phyloP scores from a whole-genome alignment of 2,113 vertebrate genomes.

The Phainopepla nitens region DNA sequence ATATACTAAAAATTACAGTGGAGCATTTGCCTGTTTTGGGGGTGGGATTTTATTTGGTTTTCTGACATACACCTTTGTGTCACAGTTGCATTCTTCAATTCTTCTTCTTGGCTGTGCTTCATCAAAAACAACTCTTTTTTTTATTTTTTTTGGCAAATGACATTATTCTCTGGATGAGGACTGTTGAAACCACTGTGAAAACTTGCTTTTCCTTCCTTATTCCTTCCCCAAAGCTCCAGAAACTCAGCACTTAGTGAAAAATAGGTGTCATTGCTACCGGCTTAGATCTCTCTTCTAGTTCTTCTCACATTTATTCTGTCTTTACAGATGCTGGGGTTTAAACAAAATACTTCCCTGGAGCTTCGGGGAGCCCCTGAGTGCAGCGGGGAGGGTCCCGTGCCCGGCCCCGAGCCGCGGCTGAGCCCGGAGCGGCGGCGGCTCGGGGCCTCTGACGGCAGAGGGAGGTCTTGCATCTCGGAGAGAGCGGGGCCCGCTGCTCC shows the following conservation, averaged over 20 bases:
- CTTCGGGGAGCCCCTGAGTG: not conserved
- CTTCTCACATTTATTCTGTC: not conserved
- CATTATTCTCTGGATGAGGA: not conserved
- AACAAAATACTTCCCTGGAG: not conserved
- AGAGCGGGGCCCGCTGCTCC: not conserved
- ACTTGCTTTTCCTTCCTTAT: not conserved
- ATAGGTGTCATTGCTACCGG: fast-evolving
- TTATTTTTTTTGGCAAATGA: not conserved
- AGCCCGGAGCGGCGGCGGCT: not conserved
- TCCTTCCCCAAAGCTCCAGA: not conserved
- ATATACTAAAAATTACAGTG: not conserved
- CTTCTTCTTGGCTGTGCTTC: not conserved
- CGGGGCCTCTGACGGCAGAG: not conserved
- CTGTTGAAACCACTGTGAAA: not conserved
- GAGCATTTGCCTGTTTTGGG: not conserved
- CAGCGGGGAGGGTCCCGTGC: fast-evolving
- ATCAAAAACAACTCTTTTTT: not conserved
- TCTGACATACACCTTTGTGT: not conserved
- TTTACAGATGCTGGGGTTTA: not conserved
- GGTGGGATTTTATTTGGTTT: not conserved
- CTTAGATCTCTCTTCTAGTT: not conserved
- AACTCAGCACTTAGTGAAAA: not conserved
- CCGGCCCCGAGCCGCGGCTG: fast-evolving
- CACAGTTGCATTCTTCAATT: not conserved
- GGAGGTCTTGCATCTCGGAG: slow-evolving; percentile 21